These are phyloP conservation scores for Silurus aristotelis DNA, from an alignment of 2,797 vertebrate genomes.

Conservation along the genomic window DNA sequence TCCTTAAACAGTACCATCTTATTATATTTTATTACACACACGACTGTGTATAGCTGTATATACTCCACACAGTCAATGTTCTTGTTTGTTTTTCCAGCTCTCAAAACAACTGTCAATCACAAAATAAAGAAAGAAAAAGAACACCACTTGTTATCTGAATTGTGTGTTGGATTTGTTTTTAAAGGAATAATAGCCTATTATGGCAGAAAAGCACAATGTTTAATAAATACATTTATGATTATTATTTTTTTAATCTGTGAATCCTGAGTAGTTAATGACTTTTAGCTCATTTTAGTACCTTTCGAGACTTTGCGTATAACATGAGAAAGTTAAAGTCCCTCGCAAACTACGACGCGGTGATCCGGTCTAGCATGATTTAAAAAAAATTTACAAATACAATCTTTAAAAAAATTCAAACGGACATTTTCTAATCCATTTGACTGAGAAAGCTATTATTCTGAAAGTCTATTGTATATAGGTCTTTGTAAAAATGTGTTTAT, in stretches of 20 bases:
- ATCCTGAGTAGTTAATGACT: background rate
- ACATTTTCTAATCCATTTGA: background rate
- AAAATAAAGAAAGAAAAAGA: too few relatives aligned
- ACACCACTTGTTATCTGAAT: too few relatives aligned
- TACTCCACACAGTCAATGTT: background rate
- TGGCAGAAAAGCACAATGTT: background rate
- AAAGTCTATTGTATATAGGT: background rate
- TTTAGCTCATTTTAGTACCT: too few relatives aligned
- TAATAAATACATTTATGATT: too few relatives aligned
- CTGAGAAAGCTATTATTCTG: background rate
- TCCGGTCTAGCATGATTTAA: background rate
- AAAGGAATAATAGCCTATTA: background rate
- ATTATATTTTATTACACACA: background rate
- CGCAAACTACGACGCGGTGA: too few relatives aligned
- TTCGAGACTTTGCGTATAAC: background rate
- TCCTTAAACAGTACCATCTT: background rate
- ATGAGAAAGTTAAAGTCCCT: background rate
- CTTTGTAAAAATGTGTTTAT: background rate
- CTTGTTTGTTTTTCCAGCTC: background rate
- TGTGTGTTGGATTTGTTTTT: background rate
- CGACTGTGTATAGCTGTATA: background rate
- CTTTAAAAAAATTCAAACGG: background rate
- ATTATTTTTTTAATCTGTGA: background rate
- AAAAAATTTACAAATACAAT: background rate
- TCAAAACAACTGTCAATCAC: too few relatives aligned